These are phyloP conservation scores for Euzophera pinguis DNA, from an alignment of 2,888 invertebrate genomes.

Conservation along the genomic window DNA sequence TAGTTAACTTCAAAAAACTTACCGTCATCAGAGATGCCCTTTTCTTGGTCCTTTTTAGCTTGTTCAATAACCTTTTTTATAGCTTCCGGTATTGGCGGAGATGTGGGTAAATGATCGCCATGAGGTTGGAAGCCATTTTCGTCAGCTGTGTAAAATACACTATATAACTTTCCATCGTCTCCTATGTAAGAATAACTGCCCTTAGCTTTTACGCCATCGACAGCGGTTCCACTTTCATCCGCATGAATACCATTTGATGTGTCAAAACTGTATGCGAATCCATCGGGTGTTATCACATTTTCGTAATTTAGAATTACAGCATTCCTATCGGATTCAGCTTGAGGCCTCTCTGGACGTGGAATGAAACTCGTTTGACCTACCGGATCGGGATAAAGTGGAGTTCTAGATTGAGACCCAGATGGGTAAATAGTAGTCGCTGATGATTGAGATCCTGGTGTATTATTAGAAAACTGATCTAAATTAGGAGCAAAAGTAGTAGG, in stretches of 20 bases:
- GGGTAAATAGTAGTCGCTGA: neutral
- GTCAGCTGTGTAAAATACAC: conserved; percentile 57
- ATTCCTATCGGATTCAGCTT: conserved; percentile 45
- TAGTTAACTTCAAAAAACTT: too few relatives aligned
- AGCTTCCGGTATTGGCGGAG: conserved; percentile 61
- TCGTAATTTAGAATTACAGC: conserved; percentile 53
- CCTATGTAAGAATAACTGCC: conserved; percentile 62
- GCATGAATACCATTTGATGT: conserved; percentile 66
- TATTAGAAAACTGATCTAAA: neutral
- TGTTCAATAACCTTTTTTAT: conserved; percentile 58
- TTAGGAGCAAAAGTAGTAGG: conserved; percentile 6
- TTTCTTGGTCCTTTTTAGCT: conserved; percentile 43
- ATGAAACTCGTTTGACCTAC: neutral
- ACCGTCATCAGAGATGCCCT: conserved; percentile 60
- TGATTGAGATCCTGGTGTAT: neutral
- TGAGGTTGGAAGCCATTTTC: conserved; percentile 61
- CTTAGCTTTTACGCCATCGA: conserved; percentile 51
- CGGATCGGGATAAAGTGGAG: conserved; percentile 3
- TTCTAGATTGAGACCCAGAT: neutral
- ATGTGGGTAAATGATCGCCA: conserved; percentile 66
- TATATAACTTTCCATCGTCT: conserved; percentile 63
- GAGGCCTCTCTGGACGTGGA: conserved; percentile 36
- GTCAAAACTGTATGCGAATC: conserved; percentile 55
- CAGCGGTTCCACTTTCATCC: conserved; percentile 55
- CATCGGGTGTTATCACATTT: conserved; percentile 45